Percentiles rank a stretch among this genome's conserved stretches.
Conservation (phyloP, 1,140 invertebrate species). For the Melanaphis sacchari region DNA sequence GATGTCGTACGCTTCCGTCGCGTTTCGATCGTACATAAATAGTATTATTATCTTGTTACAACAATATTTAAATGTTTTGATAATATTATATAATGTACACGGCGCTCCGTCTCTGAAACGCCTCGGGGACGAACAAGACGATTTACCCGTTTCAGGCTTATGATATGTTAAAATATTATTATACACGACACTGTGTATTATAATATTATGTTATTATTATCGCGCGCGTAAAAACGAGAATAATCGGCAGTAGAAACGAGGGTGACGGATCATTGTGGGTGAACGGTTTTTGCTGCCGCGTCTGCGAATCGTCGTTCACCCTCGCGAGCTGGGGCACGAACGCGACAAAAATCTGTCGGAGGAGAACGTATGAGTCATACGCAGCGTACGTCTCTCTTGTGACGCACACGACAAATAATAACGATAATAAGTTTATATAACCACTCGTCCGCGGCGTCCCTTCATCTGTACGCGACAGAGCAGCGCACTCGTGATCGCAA, state of each 20-base stretch:
- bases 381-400: background rate
- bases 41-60: background rate
- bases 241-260: background rate
- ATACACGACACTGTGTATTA: no score
- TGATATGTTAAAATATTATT: background rate
- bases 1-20: background rate
- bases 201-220: background rate
- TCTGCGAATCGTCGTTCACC: background rate
- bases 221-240: background rate
- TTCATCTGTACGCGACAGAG: background rate
- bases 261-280: background rate
- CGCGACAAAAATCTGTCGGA: constrained; percentile 1
- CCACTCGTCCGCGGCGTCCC: background rate
- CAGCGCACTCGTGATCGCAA: background rate
- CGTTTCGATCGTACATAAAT: background rate
- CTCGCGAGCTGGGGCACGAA: background rate
- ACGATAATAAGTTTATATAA: background rate
- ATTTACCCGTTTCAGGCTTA: background rate
- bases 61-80: background rate
- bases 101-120: background rate
- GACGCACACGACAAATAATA: constrained; percentile 20
- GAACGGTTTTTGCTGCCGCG: background rate
- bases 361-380: background rate
- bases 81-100: background rate
- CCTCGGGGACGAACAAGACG: background rate